Evolutionary conservation across 2,797 vertebrate genomes (phyloP).

Genomic region (Sarcoramphus papa): DNA sequence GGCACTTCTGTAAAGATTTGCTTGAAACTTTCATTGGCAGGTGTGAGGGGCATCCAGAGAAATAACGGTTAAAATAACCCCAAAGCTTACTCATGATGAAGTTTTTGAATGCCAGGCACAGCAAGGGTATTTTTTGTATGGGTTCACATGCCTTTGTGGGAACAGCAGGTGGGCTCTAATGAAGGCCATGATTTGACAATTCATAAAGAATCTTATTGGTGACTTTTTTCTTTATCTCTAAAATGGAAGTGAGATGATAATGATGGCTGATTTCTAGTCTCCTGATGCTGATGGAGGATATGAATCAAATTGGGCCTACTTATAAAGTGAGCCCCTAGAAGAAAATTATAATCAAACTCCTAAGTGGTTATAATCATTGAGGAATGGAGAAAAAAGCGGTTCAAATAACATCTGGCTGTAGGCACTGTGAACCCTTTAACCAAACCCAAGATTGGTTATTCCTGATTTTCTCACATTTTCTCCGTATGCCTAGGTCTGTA

Average conservation of each 20-base stretch:
- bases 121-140: background rate
- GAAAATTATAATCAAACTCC: constrained; percentile 53
- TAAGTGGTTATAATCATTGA: constrained; percentile 14
- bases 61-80: background rate
- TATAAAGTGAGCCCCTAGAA: constrained; percentile 55
- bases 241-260: constrained; percentile 14
- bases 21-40: background rate
- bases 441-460: background rate
- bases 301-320: constrained; percentile 50
- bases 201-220: background rate
- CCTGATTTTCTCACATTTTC: background rate
- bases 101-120: background rate
- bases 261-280: constrained; percentile 50
- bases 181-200: background rate
- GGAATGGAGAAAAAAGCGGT: constrained; percentile 1
- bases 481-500: background rate
- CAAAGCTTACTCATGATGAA: background rate
- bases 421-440: background rate
- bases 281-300: constrained; percentile 31
- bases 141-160: background rate
- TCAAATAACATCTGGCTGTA: constrained; percentile 27
- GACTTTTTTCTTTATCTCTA: background rate
- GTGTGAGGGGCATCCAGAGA: background rate
- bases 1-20: background rate
- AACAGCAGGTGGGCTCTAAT: background rate